Percentiles rank a stretch among this genome's conserved stretches.
Evolutionary conservation across 2,113 vertebrate genomes (phyloP).

Genomic region (Formicarius rufipectus): DNA sequence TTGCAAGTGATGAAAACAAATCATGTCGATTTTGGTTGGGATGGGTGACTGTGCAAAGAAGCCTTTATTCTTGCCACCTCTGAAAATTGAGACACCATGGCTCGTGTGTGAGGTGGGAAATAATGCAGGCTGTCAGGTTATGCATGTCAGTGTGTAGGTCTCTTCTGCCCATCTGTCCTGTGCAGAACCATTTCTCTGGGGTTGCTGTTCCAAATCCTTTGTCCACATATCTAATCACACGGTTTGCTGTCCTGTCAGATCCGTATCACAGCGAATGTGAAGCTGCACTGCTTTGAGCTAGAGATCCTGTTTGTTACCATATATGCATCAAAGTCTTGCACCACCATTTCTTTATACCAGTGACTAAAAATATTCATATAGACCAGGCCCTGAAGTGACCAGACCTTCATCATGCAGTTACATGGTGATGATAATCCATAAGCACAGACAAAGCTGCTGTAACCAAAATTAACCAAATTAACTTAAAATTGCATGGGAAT

Average conservation of each 20-base stretch:
- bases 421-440: background rate
- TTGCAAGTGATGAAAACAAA: background rate
- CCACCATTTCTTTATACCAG: background rate
- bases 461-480: no score
- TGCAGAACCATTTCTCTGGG: background rate
- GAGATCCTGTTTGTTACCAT: background rate
- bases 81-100: background rate
- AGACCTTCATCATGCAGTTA: background rate
- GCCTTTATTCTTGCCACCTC: background rate
- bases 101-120: background rate
- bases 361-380: background rate
- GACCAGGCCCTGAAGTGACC: background rate
- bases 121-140: background rate
- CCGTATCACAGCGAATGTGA: background rate
- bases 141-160: background rate
- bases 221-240: background rate
- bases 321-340: fast-evolving
- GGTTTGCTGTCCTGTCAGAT: background rate
- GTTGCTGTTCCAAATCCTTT: background rate
- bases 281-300: background rate
- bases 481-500: background rate
- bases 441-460: background rate
- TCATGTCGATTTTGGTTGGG: background rate
- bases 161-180: background rate
- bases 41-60: background rate